Conservation (phyloP, 1,140 invertebrate genomes). For the Lepidurus packardi region DNA sequence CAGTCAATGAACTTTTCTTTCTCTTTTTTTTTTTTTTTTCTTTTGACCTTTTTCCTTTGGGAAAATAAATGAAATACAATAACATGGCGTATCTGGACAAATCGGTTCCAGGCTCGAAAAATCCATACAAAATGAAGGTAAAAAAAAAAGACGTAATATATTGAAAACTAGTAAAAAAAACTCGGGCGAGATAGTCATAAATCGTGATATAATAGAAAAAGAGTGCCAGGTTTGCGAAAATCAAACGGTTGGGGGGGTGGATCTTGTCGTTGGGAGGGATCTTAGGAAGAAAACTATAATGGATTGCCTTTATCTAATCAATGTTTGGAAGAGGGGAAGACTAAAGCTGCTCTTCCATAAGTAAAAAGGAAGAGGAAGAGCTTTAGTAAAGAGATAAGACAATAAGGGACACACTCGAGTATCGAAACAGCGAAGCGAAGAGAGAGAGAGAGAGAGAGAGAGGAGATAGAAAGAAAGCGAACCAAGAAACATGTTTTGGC, state of each 20-base stretch:
- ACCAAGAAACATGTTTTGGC: slow-evolving; percentile 43
- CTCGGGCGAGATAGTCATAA: no score
- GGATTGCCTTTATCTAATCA: slow-evolving; percentile 22
- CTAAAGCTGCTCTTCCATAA: slow-evolving; percentile 32
- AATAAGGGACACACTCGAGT: slow-evolving; percentile 24
- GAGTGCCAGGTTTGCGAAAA: neutral
- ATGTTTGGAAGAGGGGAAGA: slow-evolving; percentile 36
- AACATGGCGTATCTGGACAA: neutral
- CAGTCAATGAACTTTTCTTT: no score
- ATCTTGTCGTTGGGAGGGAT: neutral
- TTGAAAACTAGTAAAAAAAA: slow-evolving; percentile 16
- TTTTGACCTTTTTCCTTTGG: no score
- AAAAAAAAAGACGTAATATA: slow-evolving; percentile 35
- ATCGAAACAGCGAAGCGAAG: slow-evolving; percentile 13
- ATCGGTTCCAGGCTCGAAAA: slow-evolving; percentile 29
- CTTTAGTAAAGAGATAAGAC: slow-evolving; percentile 32
- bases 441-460: neutral
- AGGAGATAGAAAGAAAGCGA: slow-evolving; percentile 34
- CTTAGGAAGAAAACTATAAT: neutral
- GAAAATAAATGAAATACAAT: no score
- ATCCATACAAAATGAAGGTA: slow-evolving; percentile 33
- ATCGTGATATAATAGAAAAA: neutral
- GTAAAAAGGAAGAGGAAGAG: slow-evolving; percentile 32
- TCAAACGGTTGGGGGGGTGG: neutral
- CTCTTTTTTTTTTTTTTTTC: no score